Evolutionary conservation across 2,797 vertebrate genomes (phyloP).

Genomic region (Zenarchopterus dispar): DNA sequence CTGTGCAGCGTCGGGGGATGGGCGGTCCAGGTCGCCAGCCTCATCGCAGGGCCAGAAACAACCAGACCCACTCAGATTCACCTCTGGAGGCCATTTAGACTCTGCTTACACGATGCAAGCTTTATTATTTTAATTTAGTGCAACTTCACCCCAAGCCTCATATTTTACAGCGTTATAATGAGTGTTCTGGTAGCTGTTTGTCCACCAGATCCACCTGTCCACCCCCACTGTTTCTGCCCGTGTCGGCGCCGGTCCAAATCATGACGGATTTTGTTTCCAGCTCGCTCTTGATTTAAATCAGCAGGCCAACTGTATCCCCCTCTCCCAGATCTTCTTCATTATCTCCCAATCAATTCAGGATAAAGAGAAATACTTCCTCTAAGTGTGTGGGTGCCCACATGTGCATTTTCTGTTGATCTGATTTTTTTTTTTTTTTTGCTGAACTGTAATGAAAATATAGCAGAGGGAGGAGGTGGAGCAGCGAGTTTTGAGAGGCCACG

Average conservation of each 20-base stretch:
- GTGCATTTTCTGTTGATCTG: conserved; percentile 42
- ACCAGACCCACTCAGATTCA: too few relatives aligned
- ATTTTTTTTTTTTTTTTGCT: conserved; percentile 18
- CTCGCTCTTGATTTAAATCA: conserved; percentile 32
- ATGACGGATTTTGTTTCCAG: conserved; percentile 12
- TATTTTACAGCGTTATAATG: too few relatives aligned
- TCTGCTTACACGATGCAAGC: too few relatives aligned
- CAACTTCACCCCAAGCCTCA: too few relatives aligned
- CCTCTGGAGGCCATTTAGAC: too few relatives aligned
- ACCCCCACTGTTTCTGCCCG: neutral
- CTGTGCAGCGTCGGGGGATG: too few relatives aligned
- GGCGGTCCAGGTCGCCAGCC: too few relatives aligned
- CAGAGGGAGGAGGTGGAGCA: neutral
- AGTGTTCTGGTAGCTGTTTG: too few relatives aligned
- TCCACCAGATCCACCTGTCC: too few relatives aligned
- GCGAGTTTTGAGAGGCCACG: conserved; percentile 48
- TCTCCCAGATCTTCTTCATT: conserved; percentile 64
- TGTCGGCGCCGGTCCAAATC: neutral
- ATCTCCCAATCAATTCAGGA: conserved; percentile 71
- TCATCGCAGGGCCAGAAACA: too few relatives aligned
- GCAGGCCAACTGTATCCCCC: conserved; percentile 55
- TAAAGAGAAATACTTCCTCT: conserved; percentile 54
- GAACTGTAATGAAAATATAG: conserved; percentile 72
- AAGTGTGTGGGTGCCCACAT: conserved; percentile 38
- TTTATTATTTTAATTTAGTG: too few relatives aligned